Conservation (phyloP, 2,797 vertebrate genomes). For the Vultur gryphus region DNA sequence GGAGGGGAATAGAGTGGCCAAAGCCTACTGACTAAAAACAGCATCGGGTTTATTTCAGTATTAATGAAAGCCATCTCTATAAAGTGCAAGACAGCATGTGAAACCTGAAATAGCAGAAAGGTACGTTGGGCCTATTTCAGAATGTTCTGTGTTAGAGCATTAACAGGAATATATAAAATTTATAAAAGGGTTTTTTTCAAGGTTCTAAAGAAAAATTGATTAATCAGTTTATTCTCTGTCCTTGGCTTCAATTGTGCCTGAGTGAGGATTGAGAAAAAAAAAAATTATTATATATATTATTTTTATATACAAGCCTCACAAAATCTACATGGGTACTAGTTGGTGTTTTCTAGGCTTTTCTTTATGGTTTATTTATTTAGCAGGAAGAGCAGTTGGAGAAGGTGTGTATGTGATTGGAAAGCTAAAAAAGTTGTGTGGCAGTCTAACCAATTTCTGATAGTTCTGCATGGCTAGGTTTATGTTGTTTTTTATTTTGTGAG, state of each 20-base stretch:
- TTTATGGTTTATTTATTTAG: constrained; percentile 7
- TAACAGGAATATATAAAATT: not conserved
- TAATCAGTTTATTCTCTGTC: not conserved
- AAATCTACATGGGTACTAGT: not conserved
- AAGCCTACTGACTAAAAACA: not conserved
- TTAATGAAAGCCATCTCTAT: not conserved
- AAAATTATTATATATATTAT: not conserved
- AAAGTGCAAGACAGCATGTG: not conserved
- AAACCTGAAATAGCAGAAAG: not conserved
- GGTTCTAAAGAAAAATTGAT: not conserved
- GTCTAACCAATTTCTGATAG: not conserved
- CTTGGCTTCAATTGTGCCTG: not conserved
- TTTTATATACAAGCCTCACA: not conserved
- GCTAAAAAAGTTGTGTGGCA: not conserved
- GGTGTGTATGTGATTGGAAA: not conserved
- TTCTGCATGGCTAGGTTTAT: not conserved
- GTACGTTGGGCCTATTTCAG: not conserved
- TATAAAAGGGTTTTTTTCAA: not conserved
- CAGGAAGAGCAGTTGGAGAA: not conserved
- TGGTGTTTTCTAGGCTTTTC: not conserved
- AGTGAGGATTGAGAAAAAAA: not conserved
- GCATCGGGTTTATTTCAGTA: not conserved
- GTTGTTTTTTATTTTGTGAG: not conserved
- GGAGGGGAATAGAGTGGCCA: not conserved
- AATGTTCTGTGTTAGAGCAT: not conserved